These are phyloP conservation scores for Poecilobothrus nobilitatus DNA, from an alignment of 2,888 invertebrate genomes.

Conservation along the genomic window DNA sequence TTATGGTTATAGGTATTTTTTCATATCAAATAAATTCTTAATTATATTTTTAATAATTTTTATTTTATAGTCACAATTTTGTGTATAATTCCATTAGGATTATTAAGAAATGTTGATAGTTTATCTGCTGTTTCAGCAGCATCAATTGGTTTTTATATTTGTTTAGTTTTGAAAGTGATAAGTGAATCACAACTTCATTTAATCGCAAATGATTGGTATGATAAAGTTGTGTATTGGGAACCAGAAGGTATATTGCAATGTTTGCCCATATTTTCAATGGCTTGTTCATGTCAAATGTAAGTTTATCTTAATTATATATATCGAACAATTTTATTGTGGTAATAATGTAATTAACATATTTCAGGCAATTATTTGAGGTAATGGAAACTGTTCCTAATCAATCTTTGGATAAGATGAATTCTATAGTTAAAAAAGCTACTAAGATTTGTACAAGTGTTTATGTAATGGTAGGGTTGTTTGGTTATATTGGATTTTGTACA, in stretches of 20 bases:
- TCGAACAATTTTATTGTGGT: not conserved
- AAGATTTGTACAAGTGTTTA: constrained; percentile 87
- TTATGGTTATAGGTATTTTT: constrained; percentile 49
- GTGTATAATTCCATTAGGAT: constrained; percentile 81
- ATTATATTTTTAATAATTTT: not conserved
- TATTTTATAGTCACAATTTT: constrained; percentile 53
- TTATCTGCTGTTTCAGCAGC: constrained; percentile 78
- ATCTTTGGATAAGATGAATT: constrained; percentile 80
- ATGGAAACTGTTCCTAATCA: constrained; percentile 84
- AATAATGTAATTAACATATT: constrained; percentile 10
- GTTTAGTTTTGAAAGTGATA: constrained; percentile 78
- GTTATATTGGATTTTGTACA: constrained; percentile 76
- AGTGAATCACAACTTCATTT: constrained; percentile 69
- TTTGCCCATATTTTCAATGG: constrained; percentile 93
- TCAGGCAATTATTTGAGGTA: constrained; percentile 81
- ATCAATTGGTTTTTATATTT: constrained; percentile 84
- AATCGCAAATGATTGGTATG: constrained; percentile 63
- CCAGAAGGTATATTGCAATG: constrained; percentile 82
- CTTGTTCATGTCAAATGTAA: constrained; percentile 92
- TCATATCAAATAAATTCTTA: not conserved
- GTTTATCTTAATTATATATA: constrained; percentile 30
- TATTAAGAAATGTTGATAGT: constrained; percentile 83
- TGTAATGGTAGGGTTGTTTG: constrained; percentile 84
- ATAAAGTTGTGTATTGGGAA: constrained; percentile 68
- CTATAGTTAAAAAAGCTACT: constrained; percentile 78